Percentiles rank a stretch among this genome's conserved stretches.
phyloP scores from a whole-genome alignment of 2,113 vertebrate species.

The Oplegnathus fasciatus region DNA sequence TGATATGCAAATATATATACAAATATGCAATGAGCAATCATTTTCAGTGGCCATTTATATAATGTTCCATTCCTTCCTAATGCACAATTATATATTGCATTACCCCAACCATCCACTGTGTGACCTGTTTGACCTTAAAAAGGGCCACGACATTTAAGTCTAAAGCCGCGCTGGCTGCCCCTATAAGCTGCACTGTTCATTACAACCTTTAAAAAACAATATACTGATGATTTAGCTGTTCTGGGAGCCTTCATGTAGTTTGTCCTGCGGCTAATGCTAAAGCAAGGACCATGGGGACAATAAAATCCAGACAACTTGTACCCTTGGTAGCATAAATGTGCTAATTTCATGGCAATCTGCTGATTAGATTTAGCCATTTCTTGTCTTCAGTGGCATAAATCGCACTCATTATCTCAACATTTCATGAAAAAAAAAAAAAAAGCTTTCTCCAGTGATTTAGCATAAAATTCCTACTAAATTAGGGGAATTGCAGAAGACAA shows the following conservation, averaged over 20 bases:
- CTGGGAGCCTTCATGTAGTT: background rate
- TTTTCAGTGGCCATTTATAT: background rate
- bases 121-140: background rate
- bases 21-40: background rate
- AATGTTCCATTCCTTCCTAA: background rate
- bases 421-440: background rate
- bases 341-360: constrained; percentile 29
- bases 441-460: background rate
- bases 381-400: constrained; percentile 20
- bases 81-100: background rate
- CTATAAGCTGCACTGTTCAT: background rate
- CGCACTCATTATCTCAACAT: constrained; percentile 8
- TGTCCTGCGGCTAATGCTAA: constrained; percentile 13
- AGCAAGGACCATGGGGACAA: constrained; percentile 29
- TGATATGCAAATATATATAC: background rate
- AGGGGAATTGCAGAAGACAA: background rate
- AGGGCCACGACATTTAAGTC: background rate
- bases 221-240: constrained; percentile 9
- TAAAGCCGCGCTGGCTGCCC: background rate
- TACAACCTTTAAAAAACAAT: constrained; percentile 12
- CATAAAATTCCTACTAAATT: background rate
- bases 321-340: constrained; percentile 6
- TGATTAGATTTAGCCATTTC: constrained; percentile 35
- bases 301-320: constrained; percentile 21
- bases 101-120: background rate